Evolutionary conservation across 2,113 vertebrate genomes (phyloP), one percentile per base, ranked within the genome.

Genomic region (Pseudorasbora parva): DNA sequence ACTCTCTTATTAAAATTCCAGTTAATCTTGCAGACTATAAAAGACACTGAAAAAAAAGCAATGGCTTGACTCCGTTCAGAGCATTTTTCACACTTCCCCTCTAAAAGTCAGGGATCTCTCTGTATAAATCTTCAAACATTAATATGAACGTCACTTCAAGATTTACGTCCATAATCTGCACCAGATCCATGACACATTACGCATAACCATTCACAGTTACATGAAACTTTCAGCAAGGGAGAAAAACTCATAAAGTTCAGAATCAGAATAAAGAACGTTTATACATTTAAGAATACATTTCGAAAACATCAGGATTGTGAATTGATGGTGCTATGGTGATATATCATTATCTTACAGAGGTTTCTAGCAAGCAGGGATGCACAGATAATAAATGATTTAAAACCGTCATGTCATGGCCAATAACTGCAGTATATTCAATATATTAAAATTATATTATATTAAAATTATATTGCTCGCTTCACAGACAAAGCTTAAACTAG

Each of bases 161-260:
- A 81, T 69, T 80, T 80, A 79, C 59, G 25, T 74, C 54, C 71
- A 57, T 81, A 69, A 86, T 86, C 51, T 81, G 79, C 37, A 73
- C 41, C 56, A 71, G 69, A 80, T 74, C 51, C 82, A 57, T 41
- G 47, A 84, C 77, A 43, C 57, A 12, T 14, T 17, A 8, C 56
- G 54, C 73, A 69, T 77, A 71, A 43, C 49, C 75, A 76, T 62
- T 62, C 37, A 49, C 23, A 74, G 57, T 19, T 64, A 6, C 27
- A 74, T 49, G 23, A 41, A 76, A 69, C 72, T 19, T 25, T 27
- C 59, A 47, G 37, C 14, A 21, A 49, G 47, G 14, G 72, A 74
- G 45, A 17, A 12, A 23, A 74, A 72, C 21, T 47, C 69, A 72
- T 45, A 72, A 23, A 72, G 37, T 12, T 23, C 37, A 45, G 21